phyloP scores from a whole-genome alignment of 37 sponge, comb jelly and placozoan genomes.

The Chondrilla cf. caribensis region DNA sequence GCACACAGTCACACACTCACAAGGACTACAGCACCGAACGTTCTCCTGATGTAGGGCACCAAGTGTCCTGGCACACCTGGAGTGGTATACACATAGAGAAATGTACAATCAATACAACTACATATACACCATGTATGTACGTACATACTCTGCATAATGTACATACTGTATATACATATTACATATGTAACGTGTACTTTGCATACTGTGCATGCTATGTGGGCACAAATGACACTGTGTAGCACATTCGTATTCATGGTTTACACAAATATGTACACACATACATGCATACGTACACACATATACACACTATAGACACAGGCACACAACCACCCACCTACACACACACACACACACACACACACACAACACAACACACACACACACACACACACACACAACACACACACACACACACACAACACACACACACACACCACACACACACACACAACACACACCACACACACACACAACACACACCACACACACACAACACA shows the following conservation, averaged over 20 bases:
- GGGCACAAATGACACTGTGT: too few relatives aligned
- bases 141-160: too few relatives aligned
- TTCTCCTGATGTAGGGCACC: neutral
- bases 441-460: neutral
- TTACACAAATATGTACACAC: neutral
- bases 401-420: slow-evolving; percentile 5
- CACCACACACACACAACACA: slow-evolving; percentile 4
- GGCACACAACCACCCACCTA: neutral
- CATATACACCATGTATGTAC: too few relatives aligned
- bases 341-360: slow-evolving; percentile 9
- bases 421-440: slow-evolving; percentile 24
- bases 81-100: too few relatives aligned
- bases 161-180: too few relatives aligned
- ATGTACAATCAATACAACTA: too few relatives aligned
- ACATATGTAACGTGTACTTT: too few relatives aligned
- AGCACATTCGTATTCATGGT: too few relatives aligned
- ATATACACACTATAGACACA: too few relatives aligned
- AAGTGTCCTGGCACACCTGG: neutral
- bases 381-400: neutral
- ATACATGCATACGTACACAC: neutral
- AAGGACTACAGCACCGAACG: slow-evolving; percentile 28
- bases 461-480: slow-evolving; percentile 1
- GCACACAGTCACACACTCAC: slow-evolving; percentile 20
- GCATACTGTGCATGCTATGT: too few relatives aligned
- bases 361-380: slow-evolving; percentile 48